Evolutionary conservation across 2,113 vertebrate genomes (phyloP).

Genomic region (Zingel zingel): DNA sequence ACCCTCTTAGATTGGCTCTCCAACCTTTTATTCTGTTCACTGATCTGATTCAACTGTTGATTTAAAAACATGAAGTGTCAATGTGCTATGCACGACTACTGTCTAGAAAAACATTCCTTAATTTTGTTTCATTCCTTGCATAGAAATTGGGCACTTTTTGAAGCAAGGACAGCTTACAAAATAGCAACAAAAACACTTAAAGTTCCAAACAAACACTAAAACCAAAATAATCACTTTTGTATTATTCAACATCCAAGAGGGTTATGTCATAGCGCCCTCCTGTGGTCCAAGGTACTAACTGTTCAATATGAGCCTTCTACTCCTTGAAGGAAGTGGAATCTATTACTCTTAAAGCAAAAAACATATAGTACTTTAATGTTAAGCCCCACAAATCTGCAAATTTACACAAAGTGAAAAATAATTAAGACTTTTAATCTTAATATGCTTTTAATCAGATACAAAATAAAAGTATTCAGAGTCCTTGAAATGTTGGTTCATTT

Average conservation of each 20-base stretch:
- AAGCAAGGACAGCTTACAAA: background rate
- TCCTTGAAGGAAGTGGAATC: background rate
- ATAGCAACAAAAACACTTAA: background rate
- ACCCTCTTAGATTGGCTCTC: slow-evolving; percentile 87
- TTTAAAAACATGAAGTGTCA: slow-evolving; percentile 40
- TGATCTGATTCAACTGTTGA: slow-evolving; percentile 87
- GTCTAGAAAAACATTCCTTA: background rate
- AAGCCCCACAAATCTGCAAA: too few relatives aligned
- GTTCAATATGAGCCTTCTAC: background rate
- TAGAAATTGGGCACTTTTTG: background rate
- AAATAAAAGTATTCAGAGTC: background rate
- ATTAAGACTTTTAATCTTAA: background rate
- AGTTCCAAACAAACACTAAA: background rate
- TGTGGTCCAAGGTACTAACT: slow-evolving; percentile 39
- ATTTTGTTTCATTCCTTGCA: background rate
- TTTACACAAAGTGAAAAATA: background rate
- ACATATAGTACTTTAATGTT: background rate
- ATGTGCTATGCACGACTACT: background rate
- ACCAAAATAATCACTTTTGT: background rate
- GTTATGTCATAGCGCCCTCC: slow-evolving; percentile 55
- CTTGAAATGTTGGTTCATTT: background rate
- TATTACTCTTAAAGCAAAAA: background rate
- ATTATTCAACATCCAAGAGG: background rate
- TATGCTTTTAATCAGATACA: background rate
- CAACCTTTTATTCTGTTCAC: slow-evolving; percentile 88